Percentiles rank a stretch among this genome's conserved stretches.
phyloP scores from a whole-genome alignment of 2,113 vertebrate genomes.

The Mastomys natalensis region DNA sequence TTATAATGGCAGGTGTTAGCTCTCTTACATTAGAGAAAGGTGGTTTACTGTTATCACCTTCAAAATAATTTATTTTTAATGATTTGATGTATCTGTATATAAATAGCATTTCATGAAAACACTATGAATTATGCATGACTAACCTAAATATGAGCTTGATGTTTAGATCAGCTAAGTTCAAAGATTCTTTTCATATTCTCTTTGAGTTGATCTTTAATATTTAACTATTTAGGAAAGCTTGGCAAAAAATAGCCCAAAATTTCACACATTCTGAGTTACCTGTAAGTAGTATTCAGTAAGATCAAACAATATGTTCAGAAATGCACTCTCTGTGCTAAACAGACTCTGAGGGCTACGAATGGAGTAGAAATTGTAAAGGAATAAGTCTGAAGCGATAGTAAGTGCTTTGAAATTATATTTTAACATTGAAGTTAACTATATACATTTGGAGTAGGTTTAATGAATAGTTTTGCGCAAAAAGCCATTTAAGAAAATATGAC shows the following conservation, averaged over 20 bases:
- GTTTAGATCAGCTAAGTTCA: conserved; percentile 49
- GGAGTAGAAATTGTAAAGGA: not conserved
- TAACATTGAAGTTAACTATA: not conserved
- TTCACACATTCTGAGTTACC: not conserved
- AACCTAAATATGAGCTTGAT: conserved; percentile 31
- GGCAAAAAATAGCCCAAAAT: not conserved
- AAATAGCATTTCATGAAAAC: conserved; percentile 17
- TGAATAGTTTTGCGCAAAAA: not conserved
- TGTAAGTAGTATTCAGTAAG: not conserved
- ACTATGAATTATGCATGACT: conserved; percentile 72
- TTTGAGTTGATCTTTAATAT: not conserved
- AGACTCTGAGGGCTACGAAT: not conserved
- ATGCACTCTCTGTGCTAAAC: not conserved
- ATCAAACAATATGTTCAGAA: not conserved
- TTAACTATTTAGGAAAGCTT: conserved; percentile 8
- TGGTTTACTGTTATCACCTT: conserved; percentile 9
- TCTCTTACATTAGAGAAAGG: not conserved
- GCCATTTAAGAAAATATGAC: not conserved
- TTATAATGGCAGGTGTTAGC: not conserved
- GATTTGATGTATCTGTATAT: not conserved
- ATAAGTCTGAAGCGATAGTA: not conserved
- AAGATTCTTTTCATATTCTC: conserved; percentile 20
- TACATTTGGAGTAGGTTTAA: not conserved
- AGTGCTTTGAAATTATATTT: not conserved
- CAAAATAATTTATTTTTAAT: conserved; percentile 49